Percentiles rank a stretch among this genome's conserved stretches.
Evolutionary conservation across 2,888 invertebrate genomes (phyloP).

Genomic region (Caenorhabditis zanzibari): DNA sequence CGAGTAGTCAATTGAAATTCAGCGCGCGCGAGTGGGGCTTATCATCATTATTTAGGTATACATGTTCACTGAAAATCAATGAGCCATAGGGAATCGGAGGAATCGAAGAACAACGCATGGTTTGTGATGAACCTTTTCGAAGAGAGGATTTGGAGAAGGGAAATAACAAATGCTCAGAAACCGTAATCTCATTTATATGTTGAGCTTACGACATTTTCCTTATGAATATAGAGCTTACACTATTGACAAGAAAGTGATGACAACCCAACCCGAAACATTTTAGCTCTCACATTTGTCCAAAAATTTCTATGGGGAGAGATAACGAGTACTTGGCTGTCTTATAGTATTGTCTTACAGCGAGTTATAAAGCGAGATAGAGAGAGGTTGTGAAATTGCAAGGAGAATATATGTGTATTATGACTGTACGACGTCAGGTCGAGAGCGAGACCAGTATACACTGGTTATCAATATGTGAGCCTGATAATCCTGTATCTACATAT

Average conservation of each 20-base stretch:
- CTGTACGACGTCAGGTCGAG: slow-evolving; percentile 37
- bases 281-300: too few species aligned
- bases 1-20: slow-evolving; percentile 58
- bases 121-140: background rate
- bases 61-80: slow-evolving; percentile 62
- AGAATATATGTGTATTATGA: slow-evolving; percentile 15
- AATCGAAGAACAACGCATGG: too few species aligned
- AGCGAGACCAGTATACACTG: slow-evolving; percentile 6
- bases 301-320: background rate
- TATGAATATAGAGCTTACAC: too few species aligned
- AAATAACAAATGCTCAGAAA: slow-evolving; percentile 6
- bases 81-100: slow-evolving; percentile 50
- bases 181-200: background rate
- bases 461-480: slow-evolving; percentile 55
- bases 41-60: slow-evolving; percentile 42
- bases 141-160: background rate
- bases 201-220: too few species aligned
- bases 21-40: slow-evolving; percentile 37
- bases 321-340: background rate
- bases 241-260: background rate
- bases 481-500: slow-evolving; percentile 54
- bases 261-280: too few species aligned
- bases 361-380: background rate
- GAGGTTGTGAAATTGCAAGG: background rate
- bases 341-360: too few species aligned